Percentiles rank a stretch among this genome's conserved stretches.
Conservation (phyloP, 1,140 invertebrate species). For the Popillia japonica region DNA sequence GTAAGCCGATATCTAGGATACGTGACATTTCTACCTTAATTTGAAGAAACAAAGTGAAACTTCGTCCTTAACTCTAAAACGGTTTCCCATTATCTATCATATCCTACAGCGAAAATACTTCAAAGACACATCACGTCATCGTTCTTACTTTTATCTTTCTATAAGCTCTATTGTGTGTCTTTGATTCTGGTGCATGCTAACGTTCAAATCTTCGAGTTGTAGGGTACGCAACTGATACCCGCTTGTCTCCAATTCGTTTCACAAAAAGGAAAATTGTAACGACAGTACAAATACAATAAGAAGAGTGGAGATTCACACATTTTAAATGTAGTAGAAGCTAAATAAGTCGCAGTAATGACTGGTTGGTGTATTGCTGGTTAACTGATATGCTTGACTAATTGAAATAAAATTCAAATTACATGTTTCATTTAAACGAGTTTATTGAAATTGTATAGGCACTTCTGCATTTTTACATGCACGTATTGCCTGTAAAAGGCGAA, state of each 20-base stretch:
- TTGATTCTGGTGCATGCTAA: not conserved
- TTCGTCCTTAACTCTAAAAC: not conserved
- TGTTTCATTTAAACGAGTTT: no score
- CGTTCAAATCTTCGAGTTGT: not conserved
- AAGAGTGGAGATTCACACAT: no score
- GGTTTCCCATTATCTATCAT: not conserved
- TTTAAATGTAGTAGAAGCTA: no score
- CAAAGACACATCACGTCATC: conserved; percentile 24
- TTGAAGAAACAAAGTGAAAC: not conserved
- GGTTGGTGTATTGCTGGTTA: no score
- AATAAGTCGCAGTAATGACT: no score
- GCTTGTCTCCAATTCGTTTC: not conserved
- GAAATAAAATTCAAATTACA: no score
- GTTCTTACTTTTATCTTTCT: conserved; percentile 2
- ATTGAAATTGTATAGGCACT: no score
- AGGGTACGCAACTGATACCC: not conserved
- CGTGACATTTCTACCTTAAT: not conserved
- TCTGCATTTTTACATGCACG: no score
- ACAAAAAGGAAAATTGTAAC: no score
- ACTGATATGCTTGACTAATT: no score
- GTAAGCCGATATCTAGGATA: not conserved
- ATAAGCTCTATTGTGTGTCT: not conserved
- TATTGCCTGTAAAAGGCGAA: no score
- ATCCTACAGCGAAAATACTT: not conserved
- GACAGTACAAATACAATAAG: no score